These are phyloP conservation scores for Charaxes varanes DNA, from an alignment of 1,140 invertebrate species.

Conservation along the genomic window DNA sequence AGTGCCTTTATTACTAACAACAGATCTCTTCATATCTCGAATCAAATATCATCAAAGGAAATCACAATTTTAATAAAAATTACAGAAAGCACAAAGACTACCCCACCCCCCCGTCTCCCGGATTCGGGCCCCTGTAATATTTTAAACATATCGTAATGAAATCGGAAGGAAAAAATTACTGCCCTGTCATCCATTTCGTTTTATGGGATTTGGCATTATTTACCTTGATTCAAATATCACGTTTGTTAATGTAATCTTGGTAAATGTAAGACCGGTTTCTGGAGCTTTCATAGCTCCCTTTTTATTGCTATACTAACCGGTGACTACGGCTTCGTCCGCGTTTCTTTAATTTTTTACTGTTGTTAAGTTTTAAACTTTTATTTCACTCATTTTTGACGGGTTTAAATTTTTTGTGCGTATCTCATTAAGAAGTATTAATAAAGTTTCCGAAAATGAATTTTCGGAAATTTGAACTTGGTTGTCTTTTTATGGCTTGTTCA, in stretches of 20 bases:
- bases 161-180: constrained; percentile 21
- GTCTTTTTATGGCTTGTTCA: too few species aligned
- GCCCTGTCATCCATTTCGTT: constrained; percentile 14
- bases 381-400: too few species aligned
- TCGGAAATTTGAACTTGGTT: too few species aligned
- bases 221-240: neutral
- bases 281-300: too few species aligned
- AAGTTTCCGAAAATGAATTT: too few species aligned
- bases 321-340: too few species aligned
- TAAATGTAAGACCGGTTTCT: neutral
- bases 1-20: too few species aligned
- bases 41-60: constrained; percentile 16
- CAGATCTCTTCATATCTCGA: constrained; percentile 12
- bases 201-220: neutral
- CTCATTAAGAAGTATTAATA: too few species aligned
- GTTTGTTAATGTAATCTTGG: neutral
- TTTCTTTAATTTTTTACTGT: too few species aligned
- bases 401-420: too few species aligned
- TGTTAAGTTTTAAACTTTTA: too few species aligned
- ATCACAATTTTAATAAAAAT: constrained; percentile 17
- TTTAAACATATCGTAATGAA: constrained; percentile 39
- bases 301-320: too few species aligned
- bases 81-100: constrained; percentile 12
- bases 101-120: constrained; percentile 6
- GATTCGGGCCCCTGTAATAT: constrained; percentile 8